Conservation (phyloP, 2,113 vertebrate species). For the Pungitius pungitius region DNA sequence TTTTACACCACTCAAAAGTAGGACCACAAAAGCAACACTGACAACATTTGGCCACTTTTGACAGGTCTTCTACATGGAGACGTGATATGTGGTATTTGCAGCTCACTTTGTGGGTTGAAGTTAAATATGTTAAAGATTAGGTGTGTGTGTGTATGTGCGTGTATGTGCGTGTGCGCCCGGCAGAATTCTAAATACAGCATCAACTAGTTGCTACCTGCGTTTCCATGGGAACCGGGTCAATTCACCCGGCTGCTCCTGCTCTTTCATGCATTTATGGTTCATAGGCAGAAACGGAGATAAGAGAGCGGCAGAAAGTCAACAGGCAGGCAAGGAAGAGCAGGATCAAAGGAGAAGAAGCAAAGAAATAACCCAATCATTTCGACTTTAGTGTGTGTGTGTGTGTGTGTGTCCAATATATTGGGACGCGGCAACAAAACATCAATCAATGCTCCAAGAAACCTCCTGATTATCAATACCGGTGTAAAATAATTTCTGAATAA, state of each 20-base stretch:
- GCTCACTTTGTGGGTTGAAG: neutral
- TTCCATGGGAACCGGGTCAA: conserved; percentile 60
- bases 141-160: neutral
- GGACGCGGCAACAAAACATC: neutral
- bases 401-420: neutral
- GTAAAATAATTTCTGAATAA: neutral
- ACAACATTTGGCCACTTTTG: neutral
- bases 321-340: conserved; percentile 17
- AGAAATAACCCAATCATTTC: conserved; percentile 26
- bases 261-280: conserved; percentile 56
- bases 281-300: conserved; percentile 42
- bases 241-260: conserved; percentile 44
- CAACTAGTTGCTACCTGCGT: conserved; percentile 59
- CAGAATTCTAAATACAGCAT: conserved; percentile 47
- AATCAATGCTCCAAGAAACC: neutral
- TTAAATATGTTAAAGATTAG: conserved; percentile 22
- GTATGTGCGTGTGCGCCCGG: neutral
- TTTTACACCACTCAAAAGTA: neutral
- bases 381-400: conserved; percentile 3
- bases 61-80: neutral
- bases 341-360: conserved; percentile 50
- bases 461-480: neutral
- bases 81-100: neutral
- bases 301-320: conserved; percentile 33
- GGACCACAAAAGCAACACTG: neutral